Base-by-base conservation (phyloP, 1,140 invertebrate genomes). In the Maniola jurtina region DNA sequence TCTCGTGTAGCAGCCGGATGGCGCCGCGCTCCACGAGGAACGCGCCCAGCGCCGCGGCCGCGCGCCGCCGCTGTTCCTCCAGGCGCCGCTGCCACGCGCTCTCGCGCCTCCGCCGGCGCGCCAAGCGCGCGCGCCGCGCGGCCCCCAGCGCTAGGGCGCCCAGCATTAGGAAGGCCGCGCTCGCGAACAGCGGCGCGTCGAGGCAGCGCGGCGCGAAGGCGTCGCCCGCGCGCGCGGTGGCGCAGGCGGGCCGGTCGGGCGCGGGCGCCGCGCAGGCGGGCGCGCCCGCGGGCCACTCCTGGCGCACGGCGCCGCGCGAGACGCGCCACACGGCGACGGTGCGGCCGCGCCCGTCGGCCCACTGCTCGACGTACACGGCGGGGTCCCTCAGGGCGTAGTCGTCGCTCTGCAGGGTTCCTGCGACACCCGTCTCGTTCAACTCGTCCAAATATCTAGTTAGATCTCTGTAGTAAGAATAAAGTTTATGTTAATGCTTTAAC, bases 11-110 rank as follows among this genome's bases (percentile, higher is more conserved):
- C n/a, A 97, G 92, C 56, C 93, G 92, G 4, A 96, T 95, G 55
- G 79, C 72, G 2, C 73, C 75, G 9, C 77, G 75, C 16, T 81
- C 78, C 8, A 86, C 81, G 11, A 83, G 96, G 25, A 96, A 97
- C 83, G 98, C 97, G 0, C 96, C 96, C n/a, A 97, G 96, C 80
- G 97, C 95, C 0, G 97, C 97, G 0, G 98, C 88, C 93, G 92
- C 5, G 96, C 95, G 55, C 77, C 72, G 2, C 73, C 75, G 9
- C 77, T 73, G 25, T 79, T 76, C 8, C 95, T 95, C 93, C 80
- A 95, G 76, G 15, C 96, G 54, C 94, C 94, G 71, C 92, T 92
- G 86, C n/a, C 93, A 6, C 90, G 88, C 40, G 91, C 86, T 48
- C 93, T 61, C 95, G 93, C 0, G 94, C 93, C 6, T 96, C 89